Conservation (phyloP, 2,113 vertebrate species). For the Rana temporaria region DNA sequence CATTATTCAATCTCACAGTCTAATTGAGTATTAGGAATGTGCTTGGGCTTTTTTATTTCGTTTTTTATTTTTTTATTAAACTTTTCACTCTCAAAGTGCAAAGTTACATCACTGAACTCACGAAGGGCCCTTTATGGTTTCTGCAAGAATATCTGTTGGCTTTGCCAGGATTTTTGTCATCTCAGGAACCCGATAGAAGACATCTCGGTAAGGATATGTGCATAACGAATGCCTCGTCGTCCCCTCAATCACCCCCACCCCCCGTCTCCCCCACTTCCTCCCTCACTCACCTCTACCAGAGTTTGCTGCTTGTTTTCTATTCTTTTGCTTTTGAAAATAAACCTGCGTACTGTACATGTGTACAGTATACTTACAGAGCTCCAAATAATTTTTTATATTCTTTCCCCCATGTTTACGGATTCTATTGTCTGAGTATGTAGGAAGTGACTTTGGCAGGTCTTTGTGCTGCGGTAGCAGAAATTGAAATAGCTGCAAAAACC, state of each 20-base stretch:
- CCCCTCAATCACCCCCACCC: no score
- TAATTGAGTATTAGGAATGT: slow-evolving; percentile 73
- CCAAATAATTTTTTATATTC: not conserved
- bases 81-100: slow-evolving; percentile 68
- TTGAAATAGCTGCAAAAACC: not conserved
- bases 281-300: no score
- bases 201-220: slow-evolving; percentile 77
- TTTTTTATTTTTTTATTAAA: slow-evolving; percentile 62
- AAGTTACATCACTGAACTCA: slow-evolving; percentile 73
- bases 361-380: not conserved
- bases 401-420: not conserved
- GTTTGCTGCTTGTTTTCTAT: not conserved
- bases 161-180: slow-evolving; percentile 81
- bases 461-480: not conserved
- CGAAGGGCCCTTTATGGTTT: slow-evolving; percentile 77
- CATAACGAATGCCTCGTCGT: no score
- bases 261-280: no score
- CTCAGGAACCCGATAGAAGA: slow-evolving; percentile 78
- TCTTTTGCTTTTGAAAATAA: not conserved
- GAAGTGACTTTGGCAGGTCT: not conserved
- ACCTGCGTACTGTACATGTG: not conserved
- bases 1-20: slow-evolving; percentile 71
- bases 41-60: slow-evolving; percentile 59
- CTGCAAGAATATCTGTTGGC: slow-evolving; percentile 81
- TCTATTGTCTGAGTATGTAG: not conserved